Evolutionary conservation across 2,888 invertebrate genomes (phyloP).

Genomic region (Branchipolynoe longqiensis): DNA sequence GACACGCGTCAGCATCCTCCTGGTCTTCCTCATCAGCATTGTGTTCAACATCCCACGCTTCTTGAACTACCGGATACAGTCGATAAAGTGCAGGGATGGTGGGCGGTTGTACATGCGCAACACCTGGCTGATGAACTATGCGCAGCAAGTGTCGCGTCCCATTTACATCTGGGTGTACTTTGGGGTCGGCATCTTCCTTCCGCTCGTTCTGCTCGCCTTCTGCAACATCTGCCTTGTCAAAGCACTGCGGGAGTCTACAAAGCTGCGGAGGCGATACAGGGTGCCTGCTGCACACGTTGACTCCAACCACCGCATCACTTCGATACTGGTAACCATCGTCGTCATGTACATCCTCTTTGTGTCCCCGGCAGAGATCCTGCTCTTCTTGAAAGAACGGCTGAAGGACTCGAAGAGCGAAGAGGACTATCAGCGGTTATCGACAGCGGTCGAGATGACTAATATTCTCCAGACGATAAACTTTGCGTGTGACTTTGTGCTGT

Average conservation of each 20-base stretch:
- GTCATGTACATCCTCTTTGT: slow-evolving; percentile 79
- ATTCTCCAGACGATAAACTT: slow-evolving; percentile 67
- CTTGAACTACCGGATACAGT: slow-evolving; percentile 62
- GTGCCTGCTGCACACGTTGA: slow-evolving; percentile 71
- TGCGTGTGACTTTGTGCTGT: slow-evolving; percentile 67
- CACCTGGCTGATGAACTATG: background rate
- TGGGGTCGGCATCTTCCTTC: slow-evolving; percentile 65
- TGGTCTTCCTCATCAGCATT: slow-evolving; percentile 64
- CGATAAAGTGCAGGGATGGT: slow-evolving; percentile 59
- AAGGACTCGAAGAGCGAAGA: background rate
- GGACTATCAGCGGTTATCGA: slow-evolving; percentile 27
- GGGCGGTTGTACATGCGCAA: slow-evolving; percentile 37
- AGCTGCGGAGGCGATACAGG: slow-evolving; percentile 72
- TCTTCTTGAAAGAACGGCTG: slow-evolving; percentile 68
- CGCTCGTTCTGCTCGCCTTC: slow-evolving; percentile 75
- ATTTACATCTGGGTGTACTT: slow-evolving; percentile 66
- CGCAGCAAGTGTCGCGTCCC: background rate
- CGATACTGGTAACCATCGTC: slow-evolving; percentile 78
- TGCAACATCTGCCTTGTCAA: slow-evolving; percentile 78
- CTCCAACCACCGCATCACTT: slow-evolving; percentile 74
- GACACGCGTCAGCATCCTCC: slow-evolving; percentile 74
- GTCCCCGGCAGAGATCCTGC: slow-evolving; percentile 78
- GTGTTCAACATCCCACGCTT: slow-evolving; percentile 67
- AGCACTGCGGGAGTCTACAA: slow-evolving; percentile 76
- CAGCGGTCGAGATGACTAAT: slow-evolving; percentile 65